Conservation (phyloP, 1,140 invertebrate genomes). For the Epicauta chinensis region DNA sequence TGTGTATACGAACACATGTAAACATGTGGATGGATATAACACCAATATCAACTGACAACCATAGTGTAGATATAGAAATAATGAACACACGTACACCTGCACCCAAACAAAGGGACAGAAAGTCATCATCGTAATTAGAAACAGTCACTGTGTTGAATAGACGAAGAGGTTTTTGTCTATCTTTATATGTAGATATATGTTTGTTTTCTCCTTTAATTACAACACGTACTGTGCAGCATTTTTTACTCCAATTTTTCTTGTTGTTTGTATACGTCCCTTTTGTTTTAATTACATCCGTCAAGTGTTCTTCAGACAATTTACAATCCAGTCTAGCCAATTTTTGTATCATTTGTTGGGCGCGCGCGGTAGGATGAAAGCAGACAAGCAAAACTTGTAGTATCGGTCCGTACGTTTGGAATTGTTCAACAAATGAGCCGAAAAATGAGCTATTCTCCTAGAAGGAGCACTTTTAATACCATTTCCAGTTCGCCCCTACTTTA, state of each 20-base stretch:
- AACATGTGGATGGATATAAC: slow-evolving; percentile 5
- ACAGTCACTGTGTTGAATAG: slow-evolving; percentile 5
- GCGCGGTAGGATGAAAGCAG: no score
- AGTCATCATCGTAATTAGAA: slow-evolving; percentile 26
- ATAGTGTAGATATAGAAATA: slow-evolving; percentile 20
- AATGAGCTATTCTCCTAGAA: slow-evolving; percentile 35
- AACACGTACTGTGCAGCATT: slow-evolving; percentile 13
- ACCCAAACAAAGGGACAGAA: slow-evolving; percentile 22
- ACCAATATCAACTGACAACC: slow-evolving; percentile 23
- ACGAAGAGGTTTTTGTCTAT: no score
- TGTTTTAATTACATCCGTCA: not conserved
- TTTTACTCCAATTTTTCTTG: slow-evolving; percentile 1
- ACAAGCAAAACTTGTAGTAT: not conserved
- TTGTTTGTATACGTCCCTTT: not conserved
- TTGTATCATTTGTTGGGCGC: not conserved
- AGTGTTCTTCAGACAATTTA: not conserved
- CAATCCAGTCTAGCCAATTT: not conserved
- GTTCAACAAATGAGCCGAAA: slow-evolving; percentile 38
- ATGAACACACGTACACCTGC: slow-evolving; percentile 27
- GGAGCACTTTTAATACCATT: slow-evolving; percentile 34
- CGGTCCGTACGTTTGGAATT: slow-evolving; percentile 18
- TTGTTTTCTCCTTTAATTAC: slow-evolving; percentile 12
- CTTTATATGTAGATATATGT: no score
- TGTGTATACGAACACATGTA: not conserved
- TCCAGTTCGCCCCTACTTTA: no score